These are phyloP conservation scores for Meteorus sp. DNA, from an alignment of 1,140 invertebrate genomes.

Conservation along the genomic window DNA sequence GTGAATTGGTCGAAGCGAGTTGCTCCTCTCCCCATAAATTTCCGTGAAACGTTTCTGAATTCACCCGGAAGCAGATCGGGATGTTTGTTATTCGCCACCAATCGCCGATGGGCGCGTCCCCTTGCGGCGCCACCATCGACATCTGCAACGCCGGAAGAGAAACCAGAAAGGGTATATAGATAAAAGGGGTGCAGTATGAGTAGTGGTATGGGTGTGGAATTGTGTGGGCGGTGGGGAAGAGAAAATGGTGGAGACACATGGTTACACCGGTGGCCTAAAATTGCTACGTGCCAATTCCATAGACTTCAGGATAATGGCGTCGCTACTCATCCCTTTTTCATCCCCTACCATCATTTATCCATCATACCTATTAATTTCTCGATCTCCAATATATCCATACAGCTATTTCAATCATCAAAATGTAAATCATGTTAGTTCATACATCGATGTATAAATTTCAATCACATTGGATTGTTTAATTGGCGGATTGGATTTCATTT, in stretches of 20 bases:
- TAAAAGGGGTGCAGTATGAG: too few relatives aligned
- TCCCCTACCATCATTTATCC: too few relatives aligned
- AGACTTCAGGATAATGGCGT: not conserved
- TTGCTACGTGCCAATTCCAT: conserved; percentile 23
- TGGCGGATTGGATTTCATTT: too few relatives aligned
- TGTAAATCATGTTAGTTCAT: too few relatives aligned
- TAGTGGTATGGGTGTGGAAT: too few relatives aligned
- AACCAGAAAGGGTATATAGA: too few relatives aligned
- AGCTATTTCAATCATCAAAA: too few relatives aligned
- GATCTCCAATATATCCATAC: too few relatives aligned
- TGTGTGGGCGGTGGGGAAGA: conserved; percentile 30
- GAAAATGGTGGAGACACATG: conserved; percentile 14
- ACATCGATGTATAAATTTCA: too few relatives aligned
- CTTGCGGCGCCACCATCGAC: not conserved
- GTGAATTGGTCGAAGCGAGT: conserved; percentile 27
- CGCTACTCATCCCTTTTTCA: not conserved
- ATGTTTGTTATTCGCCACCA: conserved; percentile 18
- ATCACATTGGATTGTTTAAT: too few relatives aligned
- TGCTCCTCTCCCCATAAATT: conserved; percentile 34
- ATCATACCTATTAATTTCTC: too few relatives aligned
- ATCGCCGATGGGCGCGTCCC: not conserved
- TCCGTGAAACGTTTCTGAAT: conserved; percentile 18
- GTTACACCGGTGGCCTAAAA: not conserved
- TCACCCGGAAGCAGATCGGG: conserved; percentile 8
- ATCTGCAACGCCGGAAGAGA: conserved; percentile 11